These are phyloP conservation scores for Chymomyza caudatula DNA, from an alignment of 2,888 invertebrate genomes.

Conservation along the genomic window DNA sequence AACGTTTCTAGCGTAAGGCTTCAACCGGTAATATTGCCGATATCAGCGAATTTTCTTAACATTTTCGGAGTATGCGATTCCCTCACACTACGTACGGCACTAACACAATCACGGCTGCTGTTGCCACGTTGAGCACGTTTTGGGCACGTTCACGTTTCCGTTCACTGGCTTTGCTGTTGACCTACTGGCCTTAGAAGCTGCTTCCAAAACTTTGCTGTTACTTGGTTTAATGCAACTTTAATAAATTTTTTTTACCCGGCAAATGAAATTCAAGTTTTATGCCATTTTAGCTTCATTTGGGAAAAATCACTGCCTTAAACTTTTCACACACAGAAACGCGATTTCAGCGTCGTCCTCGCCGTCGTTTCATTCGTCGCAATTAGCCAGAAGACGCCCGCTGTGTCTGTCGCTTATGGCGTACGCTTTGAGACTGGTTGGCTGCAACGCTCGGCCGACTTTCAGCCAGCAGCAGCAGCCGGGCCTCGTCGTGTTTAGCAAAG, in stretches of 20 bases:
- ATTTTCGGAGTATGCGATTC: neutral
- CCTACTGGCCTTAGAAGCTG: neutral
- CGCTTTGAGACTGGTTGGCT: constrained; percentile 68
- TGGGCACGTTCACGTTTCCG: neutral
- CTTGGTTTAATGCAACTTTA: no score
- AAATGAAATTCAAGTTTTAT: neutral
- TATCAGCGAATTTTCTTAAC: neutral
- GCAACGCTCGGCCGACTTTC: constrained; percentile 60
- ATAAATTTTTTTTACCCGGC: neutral
- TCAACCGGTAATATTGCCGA: no score
- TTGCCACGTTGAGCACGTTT: neutral
- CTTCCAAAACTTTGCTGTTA: no score
- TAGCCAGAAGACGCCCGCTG: constrained; percentile 26
- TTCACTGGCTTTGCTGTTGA: neutral
- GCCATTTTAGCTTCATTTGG: neutral
- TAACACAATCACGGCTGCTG: neutral
- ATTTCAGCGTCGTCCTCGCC: neutral
- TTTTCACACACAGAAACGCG: no score
- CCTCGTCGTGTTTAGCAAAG: neutral
- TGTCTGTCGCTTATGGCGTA: constrained; percentile 66
- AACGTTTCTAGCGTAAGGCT: no score
- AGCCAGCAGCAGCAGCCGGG: constrained; percentile 36
- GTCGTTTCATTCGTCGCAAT: neutral
- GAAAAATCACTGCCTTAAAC: neutral
- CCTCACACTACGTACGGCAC: neutral